These are phyloP conservation scores for Cerastis leucographa DNA, from an alignment of 2,888 invertebrate genomes.

Conservation along the genomic window DNA sequence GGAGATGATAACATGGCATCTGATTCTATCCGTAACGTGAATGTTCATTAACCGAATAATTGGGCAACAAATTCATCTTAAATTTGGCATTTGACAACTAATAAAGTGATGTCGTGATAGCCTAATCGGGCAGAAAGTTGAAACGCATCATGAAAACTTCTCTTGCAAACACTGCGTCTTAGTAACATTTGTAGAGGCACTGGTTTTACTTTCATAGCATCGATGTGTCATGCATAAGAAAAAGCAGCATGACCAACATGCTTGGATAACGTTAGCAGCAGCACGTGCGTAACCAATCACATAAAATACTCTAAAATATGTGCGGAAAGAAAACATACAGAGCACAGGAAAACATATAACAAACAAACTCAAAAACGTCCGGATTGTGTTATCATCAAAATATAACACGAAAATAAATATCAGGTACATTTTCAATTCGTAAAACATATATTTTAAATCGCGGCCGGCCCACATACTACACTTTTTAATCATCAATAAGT, in stretches of 20 bases:
- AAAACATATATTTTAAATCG: slow-evolving; percentile 38
- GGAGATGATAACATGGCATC: neutral
- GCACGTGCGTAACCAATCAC: slow-evolving; percentile 12
- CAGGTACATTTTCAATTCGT: slow-evolving; percentile 29
- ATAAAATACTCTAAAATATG: slow-evolving; percentile 51
- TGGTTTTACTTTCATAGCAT: neutral
- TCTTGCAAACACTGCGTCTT: neutral
- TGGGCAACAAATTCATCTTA: neutral
- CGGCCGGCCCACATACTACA: slow-evolving; percentile 9
- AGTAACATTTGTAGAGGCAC: neutral
- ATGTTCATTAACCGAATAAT: neutral
- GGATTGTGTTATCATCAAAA: slow-evolving; percentile 48
- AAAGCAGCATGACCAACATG: neutral
- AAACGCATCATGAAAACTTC: neutral
- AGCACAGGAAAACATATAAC: slow-evolving; percentile 28
- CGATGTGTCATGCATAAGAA: slow-evolving; percentile 23
- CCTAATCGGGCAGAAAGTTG: too few relatives aligned
- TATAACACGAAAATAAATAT: slow-evolving; percentile 40
- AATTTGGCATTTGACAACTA: neutral
- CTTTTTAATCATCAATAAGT: slow-evolving; percentile 56
- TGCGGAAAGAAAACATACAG: slow-evolving; percentile 32
- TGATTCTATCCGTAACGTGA: neutral
- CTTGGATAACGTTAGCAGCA: neutral
- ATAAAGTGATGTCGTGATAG: neutral
- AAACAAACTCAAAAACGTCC: slow-evolving; percentile 44